Percentiles rank a stretch among this genome's conserved stretches.
These are phyloP conservation scores for Pangasius larnaudii DNA, from an alignment of 2,797 vertebrate genomes.

Conservation along the genomic window DNA sequence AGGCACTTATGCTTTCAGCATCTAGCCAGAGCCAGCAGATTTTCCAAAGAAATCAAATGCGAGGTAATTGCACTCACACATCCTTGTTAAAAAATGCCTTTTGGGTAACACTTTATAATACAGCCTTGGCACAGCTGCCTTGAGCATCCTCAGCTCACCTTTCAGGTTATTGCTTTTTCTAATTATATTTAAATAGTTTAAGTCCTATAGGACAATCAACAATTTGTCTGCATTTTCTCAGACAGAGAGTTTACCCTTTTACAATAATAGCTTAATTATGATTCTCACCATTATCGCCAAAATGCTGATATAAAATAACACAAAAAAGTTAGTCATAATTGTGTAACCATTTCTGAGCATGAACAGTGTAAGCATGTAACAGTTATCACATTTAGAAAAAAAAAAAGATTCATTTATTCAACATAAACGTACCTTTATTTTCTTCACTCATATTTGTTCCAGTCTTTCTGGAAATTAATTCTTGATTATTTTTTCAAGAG, in stretches of 20 bases:
- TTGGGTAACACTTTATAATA: constrained; percentile 13
- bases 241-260: not conserved
- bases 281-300: not conserved
- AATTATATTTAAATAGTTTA: not conserved
- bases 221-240: not conserved
- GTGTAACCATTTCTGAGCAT: too few relatives aligned
- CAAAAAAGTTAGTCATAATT: too few relatives aligned
- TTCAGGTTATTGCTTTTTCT: not conserved
- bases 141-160: not conserved
- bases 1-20: constrained; percentile 11
- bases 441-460: not conserved
- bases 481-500: not conserved
- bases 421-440: not conserved
- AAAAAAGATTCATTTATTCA: not conserved
- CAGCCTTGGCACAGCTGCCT: not conserved
- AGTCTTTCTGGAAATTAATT: not conserved
- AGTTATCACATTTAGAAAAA: not conserved
- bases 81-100: constrained; percentile 25
- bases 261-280: not conserved
- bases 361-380: not conserved
- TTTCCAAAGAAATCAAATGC: not conserved
- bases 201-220: too few relatives aligned
- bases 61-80: constrained; percentile 18
- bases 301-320: too few relatives aligned
- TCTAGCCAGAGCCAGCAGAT: not conserved